Conservation (phyloP, 2,113 vertebrate genomes). For the Sarotherodon lohbergeri region DNA sequence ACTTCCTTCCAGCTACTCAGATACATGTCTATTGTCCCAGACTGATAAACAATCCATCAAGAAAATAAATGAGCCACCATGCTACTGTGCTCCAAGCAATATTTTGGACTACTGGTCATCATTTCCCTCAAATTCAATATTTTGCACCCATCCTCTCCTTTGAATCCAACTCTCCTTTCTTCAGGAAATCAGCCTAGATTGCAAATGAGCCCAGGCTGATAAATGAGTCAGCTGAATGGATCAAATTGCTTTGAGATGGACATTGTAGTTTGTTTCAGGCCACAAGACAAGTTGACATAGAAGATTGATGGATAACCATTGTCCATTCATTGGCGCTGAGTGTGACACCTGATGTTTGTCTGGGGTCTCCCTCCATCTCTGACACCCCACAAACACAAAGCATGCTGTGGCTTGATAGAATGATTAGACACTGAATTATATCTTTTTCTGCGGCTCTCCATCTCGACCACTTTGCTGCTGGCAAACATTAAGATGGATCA, state of each 20-base stretch:
- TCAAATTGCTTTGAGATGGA: slow-evolving; percentile 70
- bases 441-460: slow-evolving; percentile 55
- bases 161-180: slow-evolving; percentile 27
- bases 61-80: slow-evolving; percentile 58
- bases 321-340: slow-evolving; percentile 65
- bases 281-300: slow-evolving; percentile 58
- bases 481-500: slow-evolving; percentile 50
- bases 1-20: slow-evolving; percentile 62
- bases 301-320: slow-evolving; percentile 75
- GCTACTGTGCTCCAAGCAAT: slow-evolving; percentile 41
- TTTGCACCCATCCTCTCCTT: slow-evolving; percentile 25
- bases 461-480: slow-evolving; percentile 36
- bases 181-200: slow-evolving; percentile 29
- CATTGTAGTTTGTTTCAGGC: slow-evolving; percentile 66
- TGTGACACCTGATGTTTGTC: slow-evolving; percentile 66
- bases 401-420: slow-evolving; percentile 35
- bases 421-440: slow-evolving; percentile 65
- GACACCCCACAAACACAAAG: slow-evolving; percentile 44
- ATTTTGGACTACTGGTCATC: slow-evolving; percentile 35
- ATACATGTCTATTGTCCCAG: slow-evolving; percentile 42
- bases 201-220: slow-evolving; percentile 69
- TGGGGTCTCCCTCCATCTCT: slow-evolving; percentile 44
- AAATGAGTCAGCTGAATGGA: slow-evolving; percentile 66
- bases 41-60: slow-evolving; percentile 73
- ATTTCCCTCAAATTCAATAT: slow-evolving; percentile 50